phyloP scores from a whole-genome alignment of 2,797 vertebrate species.

The Antrozous pallidus region DNA sequence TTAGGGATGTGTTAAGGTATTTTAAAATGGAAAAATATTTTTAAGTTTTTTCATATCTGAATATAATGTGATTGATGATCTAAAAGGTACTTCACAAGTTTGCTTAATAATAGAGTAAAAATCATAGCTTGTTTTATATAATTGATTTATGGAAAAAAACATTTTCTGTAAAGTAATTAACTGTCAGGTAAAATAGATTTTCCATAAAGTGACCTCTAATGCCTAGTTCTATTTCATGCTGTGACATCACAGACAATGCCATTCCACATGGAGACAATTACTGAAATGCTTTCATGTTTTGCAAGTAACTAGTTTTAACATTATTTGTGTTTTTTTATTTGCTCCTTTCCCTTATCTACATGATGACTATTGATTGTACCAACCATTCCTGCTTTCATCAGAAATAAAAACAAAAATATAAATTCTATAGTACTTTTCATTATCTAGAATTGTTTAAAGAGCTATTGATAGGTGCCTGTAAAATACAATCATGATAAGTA shows the following conservation, averaged over 20 bases:
- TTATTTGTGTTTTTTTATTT: slow-evolving; percentile 26
- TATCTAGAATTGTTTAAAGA: not conserved
- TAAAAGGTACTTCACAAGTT: not conserved
- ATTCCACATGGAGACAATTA: slow-evolving; percentile 17
- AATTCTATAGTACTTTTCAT: not conserved
- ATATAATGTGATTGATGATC: not conserved
- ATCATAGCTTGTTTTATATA: not conserved
- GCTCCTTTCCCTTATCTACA: not conserved
- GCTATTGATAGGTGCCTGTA: not conserved
- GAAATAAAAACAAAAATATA: slow-evolving; percentile 34
- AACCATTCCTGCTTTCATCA: not conserved
- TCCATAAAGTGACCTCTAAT: not conserved
- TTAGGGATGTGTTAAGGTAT: not conserved
- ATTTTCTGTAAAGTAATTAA: slow-evolving; percentile 13
- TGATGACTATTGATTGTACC: not conserved
- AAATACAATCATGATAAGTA: not conserved
- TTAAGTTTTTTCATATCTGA: not conserved
- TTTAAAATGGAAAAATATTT: slow-evolving; percentile 16
- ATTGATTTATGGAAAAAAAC: not conserved
- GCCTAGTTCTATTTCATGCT: not conserved
- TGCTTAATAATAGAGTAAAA: slow-evolving; percentile 39
- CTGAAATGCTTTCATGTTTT: slow-evolving; percentile 25
- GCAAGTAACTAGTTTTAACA: not conserved
- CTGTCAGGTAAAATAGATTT: slow-evolving; percentile 1
- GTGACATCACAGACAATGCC: not conserved